These are phyloP conservation scores for Nanger granti DNA, from an alignment of 2,113 vertebrate species.

Conservation along the genomic window DNA sequence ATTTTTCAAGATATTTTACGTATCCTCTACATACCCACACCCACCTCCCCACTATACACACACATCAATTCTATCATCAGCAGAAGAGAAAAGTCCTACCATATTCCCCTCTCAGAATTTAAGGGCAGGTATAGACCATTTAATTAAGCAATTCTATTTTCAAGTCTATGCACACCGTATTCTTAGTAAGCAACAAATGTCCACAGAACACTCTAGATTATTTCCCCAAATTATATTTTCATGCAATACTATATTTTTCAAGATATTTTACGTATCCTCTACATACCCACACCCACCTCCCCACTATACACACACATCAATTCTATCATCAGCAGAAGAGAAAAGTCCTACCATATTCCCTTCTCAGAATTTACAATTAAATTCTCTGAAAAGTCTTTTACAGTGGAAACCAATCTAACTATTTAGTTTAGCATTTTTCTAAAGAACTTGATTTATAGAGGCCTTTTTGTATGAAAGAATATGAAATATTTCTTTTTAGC, in stretches of 20 bases:
- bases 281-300: background rate
- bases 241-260: background rate
- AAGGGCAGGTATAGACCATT: background rate
- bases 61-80: background rate
- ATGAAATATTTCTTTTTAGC: background rate
- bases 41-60: accelerated
- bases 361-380: background rate
- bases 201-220: background rate
- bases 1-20: background rate
- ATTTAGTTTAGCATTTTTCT: background rate
- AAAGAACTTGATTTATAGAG: background rate
- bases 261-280: background rate
- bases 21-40: no score
- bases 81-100: background rate
- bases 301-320: accelerated
- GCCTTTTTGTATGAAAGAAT: background rate
- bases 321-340: background rate
- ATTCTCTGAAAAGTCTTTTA: background rate
- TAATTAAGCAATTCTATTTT: background rate
- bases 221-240: background rate
- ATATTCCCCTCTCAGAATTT: background rate
- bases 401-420: background rate
- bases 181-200: background rate
- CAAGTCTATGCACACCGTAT: background rate
- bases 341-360: background rate